Base-by-base conservation (phyloP, 2,113 vertebrate species). In the Ellobius talpinus region DNA sequence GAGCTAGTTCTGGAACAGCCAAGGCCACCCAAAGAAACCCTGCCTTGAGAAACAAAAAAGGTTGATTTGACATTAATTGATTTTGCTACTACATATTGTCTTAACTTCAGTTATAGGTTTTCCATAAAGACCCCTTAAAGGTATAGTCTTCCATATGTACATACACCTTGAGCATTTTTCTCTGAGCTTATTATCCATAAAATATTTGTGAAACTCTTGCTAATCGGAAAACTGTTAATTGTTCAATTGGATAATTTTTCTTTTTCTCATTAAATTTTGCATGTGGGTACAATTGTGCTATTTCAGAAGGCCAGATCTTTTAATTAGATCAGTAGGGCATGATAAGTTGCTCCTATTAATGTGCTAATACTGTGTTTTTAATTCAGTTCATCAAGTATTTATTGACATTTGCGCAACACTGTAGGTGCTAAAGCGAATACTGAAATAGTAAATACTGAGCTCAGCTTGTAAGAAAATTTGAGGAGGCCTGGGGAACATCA, bases 181-280 rank as follows among this genome's bases (percentile, higher is more conserved):
- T 86, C 65, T 96, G 88, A 94, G 50, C 78, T 95, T 95, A 31
- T 97, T 97, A 95, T 91, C 55, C 58, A 76, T 95, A 94, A 98
- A 97, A 88, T 96, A 96, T 93, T 92, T 97, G 88, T 96, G 91
- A 84, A 97, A 96, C 8, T 92, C 84, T 87, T 47, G 55, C 96
- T 93, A 89, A 96, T 65, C 96, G 86, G 82, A 96, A 96, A 93
- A 90, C 91, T 93, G 50, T 95, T 97, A 97, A 91, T 94, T 96
- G 95, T 97, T 58, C 95, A 95, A 85, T 91, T 96, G 78, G 81
- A 92, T 98, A 92, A 95, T 98, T 97, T 97, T 97, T 97, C 93
- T 97, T 98, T 97, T 97, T 97, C 97, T 98, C 89, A 96, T 98
- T 98, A 97, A 97, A 78, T 87, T 97, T 97, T 97, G 90, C 95